Evolutionary conservation across 2,888 invertebrate species (phyloP).

Genomic region (Agrilus cyanescens): DNA sequence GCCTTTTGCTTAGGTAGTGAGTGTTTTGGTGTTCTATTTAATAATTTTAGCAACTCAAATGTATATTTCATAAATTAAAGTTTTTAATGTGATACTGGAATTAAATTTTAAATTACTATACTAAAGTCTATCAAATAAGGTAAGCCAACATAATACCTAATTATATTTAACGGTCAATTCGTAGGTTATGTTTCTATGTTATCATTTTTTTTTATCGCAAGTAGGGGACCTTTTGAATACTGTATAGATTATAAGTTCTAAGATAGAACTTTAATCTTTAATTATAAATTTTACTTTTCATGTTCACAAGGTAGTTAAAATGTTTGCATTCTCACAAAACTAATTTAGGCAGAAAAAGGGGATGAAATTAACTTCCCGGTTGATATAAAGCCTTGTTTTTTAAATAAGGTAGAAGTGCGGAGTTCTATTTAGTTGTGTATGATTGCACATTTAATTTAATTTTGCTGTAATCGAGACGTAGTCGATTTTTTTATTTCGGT

Average conservation of each 20-base stretch:
- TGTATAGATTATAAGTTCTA: no score
- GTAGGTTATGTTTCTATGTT: conserved; percentile 12
- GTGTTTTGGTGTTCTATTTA: conserved; percentile 27
- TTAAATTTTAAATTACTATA: neutral
- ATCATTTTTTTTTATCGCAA: neutral
- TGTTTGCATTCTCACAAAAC: no score
- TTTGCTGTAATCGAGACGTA: neutral
- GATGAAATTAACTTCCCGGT: no score
- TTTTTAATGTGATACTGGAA: conserved; percentile 12
- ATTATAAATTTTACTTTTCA: no score
- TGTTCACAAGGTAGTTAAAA: no score
- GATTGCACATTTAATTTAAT: no score
- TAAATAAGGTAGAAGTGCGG: no score
- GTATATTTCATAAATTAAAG: conserved; percentile 9
- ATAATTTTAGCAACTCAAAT: conserved; percentile 13
- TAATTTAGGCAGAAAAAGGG: no score
- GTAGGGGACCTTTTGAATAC: no score
- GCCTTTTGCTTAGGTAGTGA: conserved; percentile 26
- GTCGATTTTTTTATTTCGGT: neutral
- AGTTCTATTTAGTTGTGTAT: no score
- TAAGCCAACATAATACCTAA: conserved; percentile 3
- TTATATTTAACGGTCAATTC: conserved; percentile 1
- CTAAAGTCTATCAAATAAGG: conserved; percentile 5
- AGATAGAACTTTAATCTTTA: no score
- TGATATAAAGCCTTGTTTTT: no score